Conservation (phyloP, 2,113 vertebrate genomes). For the Dinomys branickii region DNA sequence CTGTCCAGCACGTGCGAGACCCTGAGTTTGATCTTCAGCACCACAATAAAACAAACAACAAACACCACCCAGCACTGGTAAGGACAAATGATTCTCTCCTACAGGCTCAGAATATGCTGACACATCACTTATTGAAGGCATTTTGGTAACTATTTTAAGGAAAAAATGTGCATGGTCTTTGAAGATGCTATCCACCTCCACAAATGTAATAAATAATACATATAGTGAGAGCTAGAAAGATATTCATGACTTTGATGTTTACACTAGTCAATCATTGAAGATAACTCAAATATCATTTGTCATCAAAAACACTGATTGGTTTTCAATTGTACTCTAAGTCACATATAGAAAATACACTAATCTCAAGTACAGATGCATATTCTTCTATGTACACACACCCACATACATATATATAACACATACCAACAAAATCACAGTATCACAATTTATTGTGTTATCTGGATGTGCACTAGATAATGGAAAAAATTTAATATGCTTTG, state of each 20-base stretch:
- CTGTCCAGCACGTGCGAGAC: background rate
- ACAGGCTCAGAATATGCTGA: background rate
- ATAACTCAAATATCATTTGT: slow-evolving; percentile 3
- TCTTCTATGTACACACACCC: background rate
- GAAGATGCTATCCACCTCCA: background rate
- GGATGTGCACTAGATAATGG: background rate
- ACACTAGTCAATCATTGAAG: background rate
- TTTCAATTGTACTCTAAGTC: slow-evolving; percentile 33
- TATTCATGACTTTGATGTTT: background rate
- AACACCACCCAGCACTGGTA: background rate
- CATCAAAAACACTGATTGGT: background rate
- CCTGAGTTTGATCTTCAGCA: background rate
- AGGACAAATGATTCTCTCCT: background rate
- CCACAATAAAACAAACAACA: background rate
- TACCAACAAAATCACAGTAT: background rate
- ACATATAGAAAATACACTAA: slow-evolving; percentile 22
- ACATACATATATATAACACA: background rate
- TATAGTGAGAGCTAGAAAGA: background rate
- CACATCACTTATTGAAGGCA: background rate
- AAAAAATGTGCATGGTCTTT: slow-evolving; percentile 4
- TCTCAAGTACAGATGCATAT: background rate
- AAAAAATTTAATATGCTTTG: background rate
- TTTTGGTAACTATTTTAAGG: background rate
- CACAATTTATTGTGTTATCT: background rate
- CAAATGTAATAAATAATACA: background rate